Percentiles rank a stretch among this genome's conserved stretches.
Conservation (phyloP, 92 coral and sea anemone species). For the Diadumene lineata region DNA sequence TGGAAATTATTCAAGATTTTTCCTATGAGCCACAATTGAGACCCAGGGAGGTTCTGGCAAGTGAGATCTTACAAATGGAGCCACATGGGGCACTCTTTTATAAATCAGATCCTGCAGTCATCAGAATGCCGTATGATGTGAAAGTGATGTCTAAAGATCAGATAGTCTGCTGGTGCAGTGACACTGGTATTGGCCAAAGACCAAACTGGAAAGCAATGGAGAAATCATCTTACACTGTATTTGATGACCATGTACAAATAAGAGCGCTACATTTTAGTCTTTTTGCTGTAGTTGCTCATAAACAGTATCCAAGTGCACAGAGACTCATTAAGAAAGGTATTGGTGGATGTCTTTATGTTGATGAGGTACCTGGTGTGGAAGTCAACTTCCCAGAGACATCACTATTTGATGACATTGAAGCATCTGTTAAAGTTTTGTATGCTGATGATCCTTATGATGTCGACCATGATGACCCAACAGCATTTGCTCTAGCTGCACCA, state of each 20-base stretch:
- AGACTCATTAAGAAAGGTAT: constrained; percentile 76
- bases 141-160: constrained; percentile 45
- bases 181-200: constrained; percentile 78
- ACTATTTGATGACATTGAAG: constrained; percentile 81
- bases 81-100: constrained; percentile 92
- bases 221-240: constrained; percentile 64
- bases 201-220: constrained; percentile 67
- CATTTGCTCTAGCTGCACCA: constrained; percentile 87
- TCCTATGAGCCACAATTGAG: constrained; percentile 60
- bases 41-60: constrained; percentile 64
- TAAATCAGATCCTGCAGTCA: constrained; percentile 78
- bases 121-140: constrained; percentile 75
- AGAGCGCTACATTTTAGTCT: constrained; percentile 88
- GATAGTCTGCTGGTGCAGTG: constrained; percentile 82
- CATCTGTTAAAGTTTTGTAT: constrained; percentile 85
- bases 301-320: constrained; percentile 85
- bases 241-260: constrained; percentile 68
- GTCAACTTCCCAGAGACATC: constrained; percentile 89
- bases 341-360: constrained; percentile 83
- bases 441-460: constrained; percentile 94
- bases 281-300: constrained; percentile 78
- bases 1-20: constrained; percentile 75
- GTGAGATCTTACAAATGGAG: constrained; percentile 72
- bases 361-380: constrained; percentile 90
- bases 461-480: constrained; percentile 65